Evolutionary conservation across 2,888 invertebrate genomes (phyloP).

Genomic region (Hirtodrosophila trivittata): DNA sequence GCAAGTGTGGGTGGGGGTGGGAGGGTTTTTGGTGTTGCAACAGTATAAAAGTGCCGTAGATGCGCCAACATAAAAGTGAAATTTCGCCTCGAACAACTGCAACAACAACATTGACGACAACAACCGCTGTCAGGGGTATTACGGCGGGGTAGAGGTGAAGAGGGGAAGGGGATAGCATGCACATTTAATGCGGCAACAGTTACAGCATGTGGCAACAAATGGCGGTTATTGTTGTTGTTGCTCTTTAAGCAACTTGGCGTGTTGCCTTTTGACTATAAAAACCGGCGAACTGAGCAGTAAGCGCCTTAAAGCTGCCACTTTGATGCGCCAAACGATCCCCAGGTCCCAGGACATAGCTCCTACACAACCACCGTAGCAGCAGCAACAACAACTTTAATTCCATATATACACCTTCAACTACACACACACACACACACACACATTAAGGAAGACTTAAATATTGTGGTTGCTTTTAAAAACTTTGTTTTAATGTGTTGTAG

Average conservation of each 20-base stretch:
- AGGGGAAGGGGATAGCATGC: constrained; percentile 21
- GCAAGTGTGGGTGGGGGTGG: neutral
- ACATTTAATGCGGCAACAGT: constrained; percentile 76
- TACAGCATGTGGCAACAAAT: constrained; percentile 76
- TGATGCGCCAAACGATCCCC: constrained; percentile 22
- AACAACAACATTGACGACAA: constrained; percentile 11
- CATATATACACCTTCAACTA: constrained; percentile 13
- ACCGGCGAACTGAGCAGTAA: constrained; percentile 47
- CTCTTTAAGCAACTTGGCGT: constrained; percentile 64
- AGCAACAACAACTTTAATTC: constrained; percentile 49
- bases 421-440: constrained; percentile 28
- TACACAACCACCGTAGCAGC: constrained; percentile 2
- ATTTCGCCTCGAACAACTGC: constrained; percentile 48
- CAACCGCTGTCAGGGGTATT: constrained; percentile 34
- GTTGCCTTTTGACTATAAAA: constrained; percentile 75
- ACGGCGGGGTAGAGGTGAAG: neutral
- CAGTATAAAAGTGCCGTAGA: constrained; percentile 63
- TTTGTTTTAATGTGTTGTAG: constrained; percentile 67
- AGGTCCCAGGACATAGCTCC: constrained; percentile 6
- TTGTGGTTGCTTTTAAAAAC: constrained; percentile 75
- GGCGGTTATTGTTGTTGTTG: constrained; percentile 44
- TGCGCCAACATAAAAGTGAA: constrained; percentile 73
- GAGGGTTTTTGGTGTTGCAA: constrained; percentile 37
- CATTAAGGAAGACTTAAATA: constrained; percentile 65
- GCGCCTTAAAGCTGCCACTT: constrained; percentile 69